Conservation (phyloP, 2,113 vertebrate genomes). For the Dasypus novemcinctus region DNA sequence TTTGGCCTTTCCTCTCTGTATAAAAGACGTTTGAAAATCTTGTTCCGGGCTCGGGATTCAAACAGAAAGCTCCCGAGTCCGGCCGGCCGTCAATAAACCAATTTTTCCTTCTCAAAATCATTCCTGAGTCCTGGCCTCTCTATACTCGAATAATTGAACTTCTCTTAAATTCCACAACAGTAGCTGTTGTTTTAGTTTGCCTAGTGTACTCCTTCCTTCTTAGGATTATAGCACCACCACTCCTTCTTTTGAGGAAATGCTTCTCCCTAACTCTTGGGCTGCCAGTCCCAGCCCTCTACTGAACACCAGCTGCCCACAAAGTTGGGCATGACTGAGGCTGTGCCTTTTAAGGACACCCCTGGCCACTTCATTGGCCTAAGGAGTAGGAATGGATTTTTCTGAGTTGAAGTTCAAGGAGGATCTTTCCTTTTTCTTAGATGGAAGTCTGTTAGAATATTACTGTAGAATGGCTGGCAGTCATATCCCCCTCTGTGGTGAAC, state of each 20-base stretch:
- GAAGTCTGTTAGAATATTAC: not conserved
- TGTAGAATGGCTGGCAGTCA: not conserved
- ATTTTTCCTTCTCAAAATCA: no score
- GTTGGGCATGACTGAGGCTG: not conserved
- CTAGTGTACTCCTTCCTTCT: not conserved
- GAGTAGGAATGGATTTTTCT: not conserved
- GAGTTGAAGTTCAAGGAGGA: not conserved
- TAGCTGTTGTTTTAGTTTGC: not conserved
- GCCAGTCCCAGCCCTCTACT: not conserved
- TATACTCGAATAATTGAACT: no score
- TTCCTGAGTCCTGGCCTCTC: no score
- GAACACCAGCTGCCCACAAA: not conserved
- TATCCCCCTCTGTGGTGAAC: not conserved
- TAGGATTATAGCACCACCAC: not conserved
- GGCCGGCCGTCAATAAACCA: no score
- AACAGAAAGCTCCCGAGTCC: no score
- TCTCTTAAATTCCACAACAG: no score
- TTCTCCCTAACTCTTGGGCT: not conserved
- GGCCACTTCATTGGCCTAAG: not conserved
- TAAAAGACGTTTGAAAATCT: no score
- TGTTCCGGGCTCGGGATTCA: no score
- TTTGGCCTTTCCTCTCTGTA: no score
- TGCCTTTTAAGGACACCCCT: not conserved
- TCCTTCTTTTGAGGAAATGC: not conserved
- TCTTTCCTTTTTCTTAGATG: not conserved